Evolutionary conservation across 2,888 invertebrate genomes (phyloP).

Genomic region (Ormyrus rosae): DNA sequence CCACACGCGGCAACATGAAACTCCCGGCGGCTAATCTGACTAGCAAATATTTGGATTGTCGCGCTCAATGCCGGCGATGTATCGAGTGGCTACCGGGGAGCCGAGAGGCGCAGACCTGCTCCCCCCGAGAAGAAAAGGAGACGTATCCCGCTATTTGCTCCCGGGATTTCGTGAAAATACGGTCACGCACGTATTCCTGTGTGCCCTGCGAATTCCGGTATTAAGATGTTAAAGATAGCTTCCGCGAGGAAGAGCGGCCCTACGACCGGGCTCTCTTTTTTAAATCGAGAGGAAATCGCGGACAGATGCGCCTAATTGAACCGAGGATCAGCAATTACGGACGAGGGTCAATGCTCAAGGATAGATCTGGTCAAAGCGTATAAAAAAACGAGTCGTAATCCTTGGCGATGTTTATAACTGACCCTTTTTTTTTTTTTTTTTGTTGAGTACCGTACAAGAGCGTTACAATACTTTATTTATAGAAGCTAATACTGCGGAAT

Average conservation of each 20-base stretch:
- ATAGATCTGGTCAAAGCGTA: too few relatives aligned
- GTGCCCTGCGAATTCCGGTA: constrained; percentile 62
- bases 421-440: too few relatives aligned
- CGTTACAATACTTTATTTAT: too few relatives aligned
- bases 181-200: constrained; percentile 2
- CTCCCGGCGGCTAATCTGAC: constrained; percentile 69
- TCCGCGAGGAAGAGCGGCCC: constrained; percentile 11
- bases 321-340: too few relatives aligned
- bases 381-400: too few relatives aligned
- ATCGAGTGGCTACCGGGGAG: constrained; percentile 64
- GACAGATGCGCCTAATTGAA: constrained; percentile 5
- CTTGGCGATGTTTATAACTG: too few relatives aligned
- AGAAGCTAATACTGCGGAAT: too few relatives aligned
- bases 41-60: constrained; percentile 76
- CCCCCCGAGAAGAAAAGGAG: constrained; percentile 17
- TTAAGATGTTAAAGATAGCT: constrained; percentile 68
- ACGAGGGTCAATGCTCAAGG: too few relatives aligned
- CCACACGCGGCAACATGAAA: constrained; percentile 5
- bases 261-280: neutral
- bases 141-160: constrained; percentile 55
- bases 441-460: too few relatives aligned
- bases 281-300: constrained; percentile 16
- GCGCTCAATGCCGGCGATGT: constrained; percentile 72
- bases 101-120: neutral
- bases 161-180: constrained; percentile 57